A percentile compares a stretch with the other conserved stretches of the same genome.
Conservation (phyloP, 2,888 invertebrate species). For the Diplazon laetatorius region DNA sequence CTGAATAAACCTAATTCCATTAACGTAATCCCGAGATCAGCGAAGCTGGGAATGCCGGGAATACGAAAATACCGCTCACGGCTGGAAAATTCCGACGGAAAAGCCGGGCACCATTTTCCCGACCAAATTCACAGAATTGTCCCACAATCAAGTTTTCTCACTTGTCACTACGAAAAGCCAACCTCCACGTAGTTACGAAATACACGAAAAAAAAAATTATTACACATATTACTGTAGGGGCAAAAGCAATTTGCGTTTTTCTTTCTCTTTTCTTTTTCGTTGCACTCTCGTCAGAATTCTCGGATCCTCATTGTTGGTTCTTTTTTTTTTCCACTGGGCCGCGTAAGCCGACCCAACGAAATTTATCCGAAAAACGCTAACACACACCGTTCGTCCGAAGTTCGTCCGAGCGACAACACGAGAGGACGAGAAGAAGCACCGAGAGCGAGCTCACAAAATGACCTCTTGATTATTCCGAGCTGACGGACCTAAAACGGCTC, state of each 20-base stretch:
- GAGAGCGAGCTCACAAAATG: constrained; percentile 62
- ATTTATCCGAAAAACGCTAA: constrained; percentile 46
- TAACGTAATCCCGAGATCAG: constrained; percentile 57
- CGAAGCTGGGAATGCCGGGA: constrained; percentile 25
- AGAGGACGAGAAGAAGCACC: too few species aligned
- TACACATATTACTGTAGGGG: constrained; percentile 5
- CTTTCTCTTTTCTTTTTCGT: too few species aligned
- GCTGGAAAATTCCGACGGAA: constrained; percentile 28
- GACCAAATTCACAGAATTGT: constrained; percentile 17
- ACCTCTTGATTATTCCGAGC: constrained; percentile 71
- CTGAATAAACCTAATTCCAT: constrained; percentile 56
- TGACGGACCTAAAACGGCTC: constrained; percentile 65
- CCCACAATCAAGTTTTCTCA: constrained; percentile 17
- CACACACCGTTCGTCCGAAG: constrained; percentile 54
- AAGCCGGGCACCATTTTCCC: not conserved
- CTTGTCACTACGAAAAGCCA: constrained; percentile 17
- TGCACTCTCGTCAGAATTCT: constrained; percentile 46
- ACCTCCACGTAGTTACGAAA: not conserved
- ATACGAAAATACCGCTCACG: constrained; percentile 21
- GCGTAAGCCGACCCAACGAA: constrained; percentile 48
- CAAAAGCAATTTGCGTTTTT: not conserved
- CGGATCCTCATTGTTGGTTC: constrained; percentile 52
- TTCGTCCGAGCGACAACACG: constrained; percentile 51
- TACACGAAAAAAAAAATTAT: not conserved
- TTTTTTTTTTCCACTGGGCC: constrained; percentile 54